Conservation (phyloP, 2,888 invertebrate species). For the Perizoma flavofasciatum region DNA sequence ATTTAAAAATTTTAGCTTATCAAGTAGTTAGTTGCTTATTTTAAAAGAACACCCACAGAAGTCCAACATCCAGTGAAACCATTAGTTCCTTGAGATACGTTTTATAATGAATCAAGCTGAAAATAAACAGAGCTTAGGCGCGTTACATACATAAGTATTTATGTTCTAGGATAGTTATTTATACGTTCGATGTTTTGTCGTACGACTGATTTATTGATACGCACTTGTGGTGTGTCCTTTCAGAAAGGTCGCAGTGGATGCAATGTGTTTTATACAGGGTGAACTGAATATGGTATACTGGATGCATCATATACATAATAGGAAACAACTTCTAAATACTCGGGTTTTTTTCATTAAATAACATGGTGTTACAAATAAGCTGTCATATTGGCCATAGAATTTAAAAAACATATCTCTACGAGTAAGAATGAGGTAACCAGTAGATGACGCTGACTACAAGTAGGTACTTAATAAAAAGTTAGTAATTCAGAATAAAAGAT, state of each 20-base stretch:
- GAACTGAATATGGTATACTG: conserved; percentile 6
- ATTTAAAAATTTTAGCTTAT: too few species aligned
- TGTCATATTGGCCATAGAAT: too few species aligned
- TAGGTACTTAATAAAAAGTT: too few species aligned
- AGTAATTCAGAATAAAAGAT: too few species aligned
- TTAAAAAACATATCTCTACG: too few species aligned
- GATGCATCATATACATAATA: too few species aligned
- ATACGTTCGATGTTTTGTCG: conserved; percentile 35
- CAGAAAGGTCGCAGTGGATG: conserved; percentile 34
- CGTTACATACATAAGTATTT: conserved; percentile 27
- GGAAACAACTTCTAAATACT: too few species aligned
- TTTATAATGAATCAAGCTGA: conserved; percentile 30
- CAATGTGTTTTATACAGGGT: conserved; percentile 21
- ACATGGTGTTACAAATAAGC: too few species aligned
- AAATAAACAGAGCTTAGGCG: conserved; percentile 30
- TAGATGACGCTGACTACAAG: too few species aligned
- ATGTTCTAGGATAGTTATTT: conserved; percentile 30
- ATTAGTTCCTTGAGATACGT: conserved; percentile 20
- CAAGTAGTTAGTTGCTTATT: background rate
- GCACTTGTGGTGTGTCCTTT: conserved; percentile 29
- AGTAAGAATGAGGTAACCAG: too few species aligned
- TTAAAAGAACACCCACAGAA: conserved; percentile 10
- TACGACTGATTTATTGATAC: conserved; percentile 35
- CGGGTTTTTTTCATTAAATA: too few species aligned
- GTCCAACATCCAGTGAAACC: conserved; percentile 14